These are phyloP conservation scores for Alviniconcha marisindica DNA, from an alignment of 1,140 invertebrate species.

Conservation along the genomic window DNA sequence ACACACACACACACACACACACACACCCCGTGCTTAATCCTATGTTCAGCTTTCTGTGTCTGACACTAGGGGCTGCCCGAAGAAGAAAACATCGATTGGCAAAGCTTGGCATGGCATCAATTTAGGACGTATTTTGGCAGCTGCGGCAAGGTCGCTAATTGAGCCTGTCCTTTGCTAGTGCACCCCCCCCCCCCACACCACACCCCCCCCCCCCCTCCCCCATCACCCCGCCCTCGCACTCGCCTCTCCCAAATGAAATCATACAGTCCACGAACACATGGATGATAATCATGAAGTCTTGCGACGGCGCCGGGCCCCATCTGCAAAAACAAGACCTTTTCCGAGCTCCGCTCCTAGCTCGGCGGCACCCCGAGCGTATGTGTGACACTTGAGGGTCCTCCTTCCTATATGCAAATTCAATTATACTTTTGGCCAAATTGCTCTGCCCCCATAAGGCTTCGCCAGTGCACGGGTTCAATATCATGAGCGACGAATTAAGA, in stretches of 20 bases:
- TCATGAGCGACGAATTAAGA: slow-evolving; percentile 39
- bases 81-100: neutral
- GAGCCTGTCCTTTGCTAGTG: too few species aligned
- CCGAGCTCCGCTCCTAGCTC: too few species aligned
- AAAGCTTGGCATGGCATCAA: neutral
- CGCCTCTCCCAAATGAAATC: neutral
- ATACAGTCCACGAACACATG: neutral
- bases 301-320: neutral
- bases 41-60: too few species aligned
- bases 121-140: slow-evolving; percentile 15
- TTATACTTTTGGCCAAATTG: slow-evolving; percentile 46
- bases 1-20: neutral
- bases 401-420: slow-evolving; percentile 47
- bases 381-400: slow-evolving; percentile 32
- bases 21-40: neutral
- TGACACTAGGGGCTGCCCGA: neutral
- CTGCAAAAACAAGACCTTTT: neutral
- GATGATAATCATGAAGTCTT: too few species aligned
- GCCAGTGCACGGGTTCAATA: slow-evolving; percentile 37
- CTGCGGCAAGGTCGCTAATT: too few species aligned
- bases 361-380: slow-evolving; percentile 6
- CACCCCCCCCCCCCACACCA: too few species aligned
- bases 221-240: too few species aligned
- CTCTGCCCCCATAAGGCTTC: slow-evolving; percentile 29
- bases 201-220: neutral